phyloP scores from a whole-genome alignment of 2,888 invertebrate species.

The Tetragonisca angustula region DNA sequence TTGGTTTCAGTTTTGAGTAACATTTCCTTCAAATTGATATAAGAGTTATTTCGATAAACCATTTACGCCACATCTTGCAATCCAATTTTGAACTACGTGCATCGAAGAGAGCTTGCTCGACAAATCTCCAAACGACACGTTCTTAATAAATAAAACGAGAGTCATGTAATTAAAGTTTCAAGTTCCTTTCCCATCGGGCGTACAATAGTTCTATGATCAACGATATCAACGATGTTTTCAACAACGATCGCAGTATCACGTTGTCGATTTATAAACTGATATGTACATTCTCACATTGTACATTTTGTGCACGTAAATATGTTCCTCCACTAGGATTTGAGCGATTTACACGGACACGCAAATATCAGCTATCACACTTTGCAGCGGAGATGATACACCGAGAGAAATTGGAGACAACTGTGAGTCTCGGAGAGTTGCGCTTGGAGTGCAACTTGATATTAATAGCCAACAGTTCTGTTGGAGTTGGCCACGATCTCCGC shows the following conservation, averaged over 20 bases:
- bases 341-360: slow-evolving; percentile 7
- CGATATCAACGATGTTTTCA: not conserved
- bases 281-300: not conserved
- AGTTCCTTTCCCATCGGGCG: not conserved
- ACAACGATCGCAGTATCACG: not conserved
- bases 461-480: slow-evolving; percentile 33
- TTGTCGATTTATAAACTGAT: not conserved
- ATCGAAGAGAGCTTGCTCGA: not conserved
- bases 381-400: slow-evolving; percentile 5
- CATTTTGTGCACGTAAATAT: not conserved
- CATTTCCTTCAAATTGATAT: too few relatives aligned
- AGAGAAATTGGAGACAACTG: slow-evolving; percentile 22
- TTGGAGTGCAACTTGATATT: slow-evolving; percentile 49
- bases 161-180: not conserved
- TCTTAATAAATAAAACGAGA: not conserved
- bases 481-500: slow-evolving; percentile 30
- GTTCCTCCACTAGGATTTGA: not conserved
- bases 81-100: slow-evolving; percentile 12
- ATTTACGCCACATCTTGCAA: slow-evolving; percentile 46
- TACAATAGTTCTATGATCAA: not conserved
- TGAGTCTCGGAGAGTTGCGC: slow-evolving; percentile 41
- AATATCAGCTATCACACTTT: slow-evolving; percentile 9
- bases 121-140: not conserved
- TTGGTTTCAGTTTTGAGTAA: too few relatives aligned
- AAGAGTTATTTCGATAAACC: not conserved